Percentiles rank a stretch among this genome's conserved stretches.
phyloP scores from a whole-genome alignment of 1,140 invertebrate genomes.

The Drosophila bifasciata region DNA sequence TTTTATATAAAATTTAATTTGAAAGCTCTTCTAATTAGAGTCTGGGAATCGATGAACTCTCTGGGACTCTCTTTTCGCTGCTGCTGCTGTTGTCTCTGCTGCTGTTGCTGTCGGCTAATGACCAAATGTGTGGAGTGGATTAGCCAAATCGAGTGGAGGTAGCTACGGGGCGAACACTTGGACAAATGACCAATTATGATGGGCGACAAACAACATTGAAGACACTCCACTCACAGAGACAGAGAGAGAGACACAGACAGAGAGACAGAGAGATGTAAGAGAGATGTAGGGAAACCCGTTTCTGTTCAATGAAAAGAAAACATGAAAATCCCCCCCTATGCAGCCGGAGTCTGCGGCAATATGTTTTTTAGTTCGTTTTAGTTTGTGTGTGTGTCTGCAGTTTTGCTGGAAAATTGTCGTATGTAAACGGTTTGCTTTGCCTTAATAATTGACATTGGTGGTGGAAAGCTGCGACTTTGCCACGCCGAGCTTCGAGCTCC shows the following conservation, averaged over 20 bases:
- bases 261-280: background rate
- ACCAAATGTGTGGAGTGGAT: slow-evolving; percentile 42
- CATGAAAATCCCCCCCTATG: too few relatives aligned
- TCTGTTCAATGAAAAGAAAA: slow-evolving; percentile 3
- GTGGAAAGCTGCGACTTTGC: slow-evolving; percentile 67
- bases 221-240: too few relatives aligned
- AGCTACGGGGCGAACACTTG: slow-evolving; percentile 26
- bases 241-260: background rate
- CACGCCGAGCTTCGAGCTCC: too few relatives aligned
- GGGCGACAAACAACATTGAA: slow-evolving; percentile 15
- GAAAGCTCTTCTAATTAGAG: too few relatives aligned
- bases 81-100: slow-evolving; percentile 1
- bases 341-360: too few relatives aligned
- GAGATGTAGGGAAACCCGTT: slow-evolving; percentile 52
- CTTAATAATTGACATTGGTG: slow-evolving; percentile 80
- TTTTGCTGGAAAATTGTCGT: slow-evolving; percentile 48
- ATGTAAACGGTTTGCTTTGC: slow-evolving; percentile 70
- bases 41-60: slow-evolving; percentile 33
- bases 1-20: too few relatives aligned
- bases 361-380: too few relatives aligned
- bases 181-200: slow-evolving; percentile 70
- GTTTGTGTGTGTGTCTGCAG: slow-evolving; percentile 5
- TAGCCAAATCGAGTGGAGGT: slow-evolving; percentile 40
- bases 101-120: slow-evolving; percentile 43
- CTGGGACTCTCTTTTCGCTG: slow-evolving; percentile 21